Base-by-base conservation (phyloP, 2,888 invertebrate genomes). In the Athrips mouffetella region DNA sequence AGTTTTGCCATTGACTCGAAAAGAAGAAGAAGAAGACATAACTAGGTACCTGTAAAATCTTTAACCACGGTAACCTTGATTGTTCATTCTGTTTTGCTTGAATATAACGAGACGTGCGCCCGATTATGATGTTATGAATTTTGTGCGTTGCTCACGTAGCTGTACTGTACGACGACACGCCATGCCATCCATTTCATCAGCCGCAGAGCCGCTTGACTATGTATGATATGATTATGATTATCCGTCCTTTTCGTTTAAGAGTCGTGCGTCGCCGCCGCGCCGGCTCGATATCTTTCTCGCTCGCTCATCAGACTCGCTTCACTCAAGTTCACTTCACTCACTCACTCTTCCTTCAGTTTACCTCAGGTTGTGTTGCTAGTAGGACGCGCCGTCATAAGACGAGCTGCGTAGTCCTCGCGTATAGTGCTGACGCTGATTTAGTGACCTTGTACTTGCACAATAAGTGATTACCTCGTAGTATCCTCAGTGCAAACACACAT, bases 381-480 rank as follows among this genome's bases (percentile, higher is more conserved):
- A 60, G 55, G 63, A 67, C 65, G 72, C 63, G 60, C 55, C 53
- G 59, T 52, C 53, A 55, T 54, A 62, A 65, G 63, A 67, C 67
- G 59, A 57, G 60, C 54, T 53, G 52, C 54, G 62, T 56, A 60
- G 57, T 60, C 54, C 54, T 65, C 57, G 67, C 58, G 67, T 64
- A 62, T 68, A 70, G 63, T 65, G 62, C 45, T 46, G 53, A 59
- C 59, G 57, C 61, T 55, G 61, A 57, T 62, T 57, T 55, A 59
- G 75, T 77, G 80, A 76, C 76, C 76, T 81, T 80, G 74, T 68
- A 67, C 55, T 57, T 61, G 58, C 56, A 55, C 60, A 55, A 59
- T 58, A 54, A 71, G 75, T 79, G 75, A 65, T 60, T 37, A 16
- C 58, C 51, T 58, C 63, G 62, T 69, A 67, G 59, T 60, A 48